Conservation (phyloP, 2,888 invertebrate species). For the Pollenia angustigena region DNA sequence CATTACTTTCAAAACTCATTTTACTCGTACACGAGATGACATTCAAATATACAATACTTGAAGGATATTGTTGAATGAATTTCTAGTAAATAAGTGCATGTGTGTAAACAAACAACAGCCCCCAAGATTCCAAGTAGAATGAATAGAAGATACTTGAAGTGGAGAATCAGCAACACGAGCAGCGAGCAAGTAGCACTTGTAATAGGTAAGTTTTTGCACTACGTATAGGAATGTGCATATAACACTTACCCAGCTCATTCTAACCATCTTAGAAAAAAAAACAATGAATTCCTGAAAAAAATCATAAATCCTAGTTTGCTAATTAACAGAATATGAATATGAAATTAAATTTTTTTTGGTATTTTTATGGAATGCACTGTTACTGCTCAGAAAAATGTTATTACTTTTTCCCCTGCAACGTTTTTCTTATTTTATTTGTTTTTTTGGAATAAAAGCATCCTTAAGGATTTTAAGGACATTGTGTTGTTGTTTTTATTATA, state of each 20-base stretch:
- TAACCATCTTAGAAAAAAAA: constrained; percentile 36
- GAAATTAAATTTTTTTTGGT: constrained; percentile 50
- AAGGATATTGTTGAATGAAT: constrained; percentile 67
- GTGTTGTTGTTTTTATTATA: constrained; percentile 32
- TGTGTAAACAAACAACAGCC: constrained; percentile 48
- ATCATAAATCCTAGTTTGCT: constrained; percentile 58
- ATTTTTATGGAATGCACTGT: constrained; percentile 50
- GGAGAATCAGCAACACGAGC: constrained; percentile 57
- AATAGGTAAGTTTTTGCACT: not conserved
- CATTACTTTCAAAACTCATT: not conserved
- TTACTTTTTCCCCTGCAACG: constrained; percentile 22
- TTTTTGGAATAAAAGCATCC: constrained; percentile 46
- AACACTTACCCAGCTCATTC: constrained; percentile 16
- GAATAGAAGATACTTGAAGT: constrained; percentile 67
- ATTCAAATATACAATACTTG: constrained; percentile 63
- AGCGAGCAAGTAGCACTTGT: constrained; percentile 46
- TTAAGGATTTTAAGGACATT: constrained; percentile 56
- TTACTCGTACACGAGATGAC: constrained; percentile 45
- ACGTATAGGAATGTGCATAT: constrained; percentile 50
- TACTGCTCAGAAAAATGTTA: constrained; percentile 46
- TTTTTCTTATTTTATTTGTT: constrained; percentile 22
- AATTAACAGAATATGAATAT: constrained; percentile 69
- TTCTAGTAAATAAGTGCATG: constrained; percentile 51
- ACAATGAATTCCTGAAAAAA: not conserved
- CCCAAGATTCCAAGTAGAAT: constrained; percentile 24